Percentiles rank a stretch among this genome's conserved stretches.
These are phyloP conservation scores for Hyperopisus bebe DNA, from an alignment of 2,113 vertebrate genomes.

Conservation along the genomic window DNA sequence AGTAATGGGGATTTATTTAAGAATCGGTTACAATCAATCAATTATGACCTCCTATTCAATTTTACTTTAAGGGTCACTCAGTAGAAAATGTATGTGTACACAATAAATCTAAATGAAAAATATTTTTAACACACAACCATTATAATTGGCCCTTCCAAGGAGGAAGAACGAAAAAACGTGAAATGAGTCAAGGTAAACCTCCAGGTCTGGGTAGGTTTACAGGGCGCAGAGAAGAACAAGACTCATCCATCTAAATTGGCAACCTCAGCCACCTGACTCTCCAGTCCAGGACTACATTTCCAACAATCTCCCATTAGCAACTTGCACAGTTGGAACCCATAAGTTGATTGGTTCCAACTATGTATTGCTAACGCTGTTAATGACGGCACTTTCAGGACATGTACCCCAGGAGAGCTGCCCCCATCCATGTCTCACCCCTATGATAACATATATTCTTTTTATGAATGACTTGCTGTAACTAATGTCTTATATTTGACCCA, in stretches of 20 bases:
- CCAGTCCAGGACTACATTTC: background rate
- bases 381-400: background rate
- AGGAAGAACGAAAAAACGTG: background rate
- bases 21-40: background rate
- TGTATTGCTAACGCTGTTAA: background rate
- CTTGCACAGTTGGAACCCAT: background rate
- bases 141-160: background rate
- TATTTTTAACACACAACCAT: background rate
- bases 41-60: background rate
- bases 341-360: background rate
- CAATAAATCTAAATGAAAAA: background rate
- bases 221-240: background rate
- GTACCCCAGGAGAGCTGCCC: background rate
- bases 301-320: background rate
- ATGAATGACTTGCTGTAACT: slow-evolving; percentile 50
- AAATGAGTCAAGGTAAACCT: background rate
- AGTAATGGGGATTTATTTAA: background rate
- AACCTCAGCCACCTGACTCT: background rate
- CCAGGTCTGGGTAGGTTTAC: background rate
- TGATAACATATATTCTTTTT: background rate
- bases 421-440: background rate
- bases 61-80: background rate
- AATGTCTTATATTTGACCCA: slow-evolving; percentile 47
- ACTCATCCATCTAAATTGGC: background rate
- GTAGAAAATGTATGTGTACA: background rate